Percentiles rank a stretch among this genome's conserved stretches.
phyloP scores from a whole-genome alignment of 1,140 invertebrate species.

The Armadillidium nasatum region DNA sequence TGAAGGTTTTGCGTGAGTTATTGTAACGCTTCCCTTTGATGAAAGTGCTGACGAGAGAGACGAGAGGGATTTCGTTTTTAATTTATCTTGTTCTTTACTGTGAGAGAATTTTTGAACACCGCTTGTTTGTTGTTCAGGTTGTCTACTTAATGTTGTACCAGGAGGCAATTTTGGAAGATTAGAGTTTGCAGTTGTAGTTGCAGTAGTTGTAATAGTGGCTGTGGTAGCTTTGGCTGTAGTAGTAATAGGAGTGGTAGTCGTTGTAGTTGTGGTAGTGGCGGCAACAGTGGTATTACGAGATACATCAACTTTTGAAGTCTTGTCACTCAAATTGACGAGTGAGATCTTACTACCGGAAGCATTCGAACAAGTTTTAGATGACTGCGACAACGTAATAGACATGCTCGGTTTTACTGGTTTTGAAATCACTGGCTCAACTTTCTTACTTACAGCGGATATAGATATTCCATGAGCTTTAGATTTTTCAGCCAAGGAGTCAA shows the following conservation, averaged over 20 bases:
- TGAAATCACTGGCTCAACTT: not conserved
- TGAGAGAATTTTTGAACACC: not conserved
- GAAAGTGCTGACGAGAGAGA: not conserved
- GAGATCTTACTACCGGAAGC: not conserved
- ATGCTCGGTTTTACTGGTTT: slow-evolving; percentile 4
- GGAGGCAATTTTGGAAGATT: not conserved
- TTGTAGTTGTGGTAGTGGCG: not conserved
- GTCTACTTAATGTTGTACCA: slow-evolving; percentile 7
- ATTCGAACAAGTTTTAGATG: not conserved
- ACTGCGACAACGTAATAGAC: not conserved
- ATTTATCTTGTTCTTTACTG: not conserved
- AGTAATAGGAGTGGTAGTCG: not conserved
- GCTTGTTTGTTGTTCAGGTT: not conserved
- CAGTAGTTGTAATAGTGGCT: not conserved
- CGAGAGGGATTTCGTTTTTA: not conserved
- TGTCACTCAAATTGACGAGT: not conserved
- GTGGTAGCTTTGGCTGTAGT: too few species aligned
- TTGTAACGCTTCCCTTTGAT: not conserved
- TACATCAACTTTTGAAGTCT: not conserved
- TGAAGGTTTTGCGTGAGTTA: not conserved
- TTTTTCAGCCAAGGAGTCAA: not conserved
- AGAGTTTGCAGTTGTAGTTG: not conserved
- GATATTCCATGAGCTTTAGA: not conserved
- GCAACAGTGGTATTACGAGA: not conserved
- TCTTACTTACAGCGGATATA: not conserved